Base-by-base conservation (phyloP, 2,888 invertebrate species). In the Torymus texanus region DNA sequence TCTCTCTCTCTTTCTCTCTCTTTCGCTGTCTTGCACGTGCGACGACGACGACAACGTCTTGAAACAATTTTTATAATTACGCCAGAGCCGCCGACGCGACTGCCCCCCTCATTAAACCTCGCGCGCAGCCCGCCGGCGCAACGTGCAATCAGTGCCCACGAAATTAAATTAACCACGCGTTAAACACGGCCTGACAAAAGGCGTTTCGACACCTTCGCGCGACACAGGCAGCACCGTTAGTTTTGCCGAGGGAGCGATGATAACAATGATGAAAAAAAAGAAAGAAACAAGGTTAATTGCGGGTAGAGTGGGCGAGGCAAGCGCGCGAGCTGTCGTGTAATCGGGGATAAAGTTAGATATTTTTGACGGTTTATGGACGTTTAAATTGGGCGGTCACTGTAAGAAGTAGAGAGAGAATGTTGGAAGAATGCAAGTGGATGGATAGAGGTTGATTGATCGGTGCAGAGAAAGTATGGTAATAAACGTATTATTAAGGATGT, bases 1-100 rank as follows among this genome's bases (percentile, higher is more conserved):
- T 41, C 8, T 41, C 21, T 8, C 1, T 41, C 41, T 41, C 8
- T 41, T 5, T 41, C 8, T 41, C 41, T 41, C 41, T 4, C 2
- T 21, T 21, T 21, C 21, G 21, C 21, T 21, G 21, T 21, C 21
- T 21, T 21, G 21, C 21, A 21, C 21, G 21, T 2, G 21, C 21
- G 21, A 21, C 21, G 1, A 21, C 41, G 41, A 29, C 66, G 24
- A 14, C 18, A 14, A 65, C 62, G 4, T 59, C 50, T 55, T 18
- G 63, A 59, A 75, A 75, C 59, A 65, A 79, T 79, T 75, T 75
- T 75, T 70, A 79, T 71, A 74, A 70, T 74, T 59, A 14, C 62
- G 65, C 68, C 14, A 12, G 8, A n/a, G 53, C 18, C 29, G 29
- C 29, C 41, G 41, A 41, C 41, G 41, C 41, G 41, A 8, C 41